Evolutionary conservation across 2,797 vertebrate species (phyloP).

Genomic region (Aeoliscus strigatus): DNA sequence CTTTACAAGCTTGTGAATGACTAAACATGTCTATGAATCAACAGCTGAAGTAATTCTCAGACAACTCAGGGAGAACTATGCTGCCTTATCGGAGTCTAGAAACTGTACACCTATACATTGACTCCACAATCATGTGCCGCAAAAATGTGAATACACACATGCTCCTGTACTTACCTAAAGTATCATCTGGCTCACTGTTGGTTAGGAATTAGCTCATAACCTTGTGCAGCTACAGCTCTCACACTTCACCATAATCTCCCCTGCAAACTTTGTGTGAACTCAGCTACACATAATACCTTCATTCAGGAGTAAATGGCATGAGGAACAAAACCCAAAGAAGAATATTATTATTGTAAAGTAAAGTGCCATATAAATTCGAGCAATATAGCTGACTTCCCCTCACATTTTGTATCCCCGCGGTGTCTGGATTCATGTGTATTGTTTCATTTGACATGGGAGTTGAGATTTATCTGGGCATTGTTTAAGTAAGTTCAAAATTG

Average conservation of each 20-base stretch:
- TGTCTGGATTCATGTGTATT: too few relatives aligned
- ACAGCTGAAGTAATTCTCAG: too few relatives aligned
- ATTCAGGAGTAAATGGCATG: slow-evolving; percentile 37
- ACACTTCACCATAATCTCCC: slow-evolving; percentile 51
- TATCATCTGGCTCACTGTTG: slow-evolving; percentile 6
- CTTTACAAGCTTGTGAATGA: too few relatives aligned
- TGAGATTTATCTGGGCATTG: too few relatives aligned
- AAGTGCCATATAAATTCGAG: neutral
- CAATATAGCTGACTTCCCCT: too few relatives aligned
- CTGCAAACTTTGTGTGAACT: slow-evolving; percentile 63
- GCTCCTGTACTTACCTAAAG: neutral
- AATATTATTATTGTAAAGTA: neutral
- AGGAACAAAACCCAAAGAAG: slow-evolving; percentile 25
- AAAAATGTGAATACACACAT: slow-evolving; percentile 1
- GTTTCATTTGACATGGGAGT: too few relatives aligned
- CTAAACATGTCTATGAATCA: too few relatives aligned
- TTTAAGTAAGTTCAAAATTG: too few relatives aligned
- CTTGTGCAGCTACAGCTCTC: slow-evolving; percentile 32
- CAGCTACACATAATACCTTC: slow-evolving; percentile 45
- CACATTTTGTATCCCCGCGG: too few relatives aligned
- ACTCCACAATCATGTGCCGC: slow-evolving; percentile 1
- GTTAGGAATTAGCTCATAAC: slow-evolving; percentile 55
- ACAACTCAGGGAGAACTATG: neutral
- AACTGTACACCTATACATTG: neutral
- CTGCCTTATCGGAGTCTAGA: slow-evolving; percentile 13